Conservation (phyloP, 2,797 vertebrate genomes). For the Chloroceryle inda region DNA sequence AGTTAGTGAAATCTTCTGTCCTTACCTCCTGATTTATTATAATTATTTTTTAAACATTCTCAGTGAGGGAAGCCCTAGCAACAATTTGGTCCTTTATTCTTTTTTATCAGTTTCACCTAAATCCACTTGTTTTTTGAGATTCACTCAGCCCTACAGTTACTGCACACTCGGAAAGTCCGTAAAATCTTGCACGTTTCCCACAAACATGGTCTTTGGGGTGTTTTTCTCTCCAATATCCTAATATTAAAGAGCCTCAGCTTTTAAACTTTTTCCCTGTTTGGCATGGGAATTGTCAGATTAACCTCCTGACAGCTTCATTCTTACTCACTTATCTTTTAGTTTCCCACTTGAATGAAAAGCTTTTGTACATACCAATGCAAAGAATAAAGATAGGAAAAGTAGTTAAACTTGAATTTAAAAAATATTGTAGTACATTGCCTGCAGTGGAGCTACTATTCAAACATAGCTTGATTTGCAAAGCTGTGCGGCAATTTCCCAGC, state of each 20-base stretch:
- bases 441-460: conserved; percentile 1
- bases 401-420: neutral
- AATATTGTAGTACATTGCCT: neutral
- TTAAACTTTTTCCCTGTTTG: neutral
- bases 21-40: neutral
- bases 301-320: neutral
- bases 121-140: neutral
- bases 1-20: neutral
- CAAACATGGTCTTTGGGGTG: neutral
- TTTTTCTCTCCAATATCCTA: neutral
- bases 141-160: neutral
- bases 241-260: neutral
- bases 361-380: neutral
- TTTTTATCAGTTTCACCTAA: neutral
- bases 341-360: neutral
- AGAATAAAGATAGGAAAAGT: neutral
- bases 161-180: neutral
- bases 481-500: neutral
- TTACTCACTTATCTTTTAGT: neutral
- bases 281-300: neutral
- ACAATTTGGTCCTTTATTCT: neutral
- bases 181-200: neutral
- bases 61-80: neutral
- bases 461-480: neutral
- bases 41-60: neutral